These are phyloP conservation scores for Actinostola sp. DNA, from an alignment of 92 coral and sea anemone species.

Conservation along the genomic window DNA sequence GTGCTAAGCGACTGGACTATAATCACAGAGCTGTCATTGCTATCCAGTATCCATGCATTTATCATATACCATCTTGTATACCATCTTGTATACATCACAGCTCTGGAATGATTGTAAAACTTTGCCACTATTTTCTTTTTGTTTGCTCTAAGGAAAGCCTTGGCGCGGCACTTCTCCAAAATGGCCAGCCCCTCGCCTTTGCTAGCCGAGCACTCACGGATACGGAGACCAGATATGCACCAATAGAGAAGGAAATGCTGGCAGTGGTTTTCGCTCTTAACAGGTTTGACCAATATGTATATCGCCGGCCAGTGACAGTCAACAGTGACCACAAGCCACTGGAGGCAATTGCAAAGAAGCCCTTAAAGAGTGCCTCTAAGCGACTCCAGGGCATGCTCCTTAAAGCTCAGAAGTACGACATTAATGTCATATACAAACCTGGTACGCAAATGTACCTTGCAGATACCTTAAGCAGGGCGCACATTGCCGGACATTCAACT, in stretches of 20 bases:
- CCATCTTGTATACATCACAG: no score
- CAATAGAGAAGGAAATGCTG: constrained; percentile 18
- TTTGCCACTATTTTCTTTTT: no score
- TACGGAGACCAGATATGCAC: constrained; percentile 1
- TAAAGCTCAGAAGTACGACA: constrained; percentile 37
- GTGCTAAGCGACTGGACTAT: no score
- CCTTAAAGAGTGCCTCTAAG: neutral
- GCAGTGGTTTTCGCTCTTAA: constrained; percentile 10
- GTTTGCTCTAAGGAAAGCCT: no score
- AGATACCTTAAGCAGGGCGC: constrained; percentile 12
- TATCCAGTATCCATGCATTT: no score
- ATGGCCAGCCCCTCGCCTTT: constrained; percentile 9
- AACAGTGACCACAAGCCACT: constrained; percentile 22
- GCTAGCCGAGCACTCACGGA: constrained; percentile 24
- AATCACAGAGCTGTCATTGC: no score
- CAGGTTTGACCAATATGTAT: constrained; percentile 3
- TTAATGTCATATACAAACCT: constrained; percentile 33
- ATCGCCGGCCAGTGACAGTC: constrained; percentile 3
- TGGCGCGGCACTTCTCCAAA: constrained; percentile 19
- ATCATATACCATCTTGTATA: no score
- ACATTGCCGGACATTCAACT: neutral
- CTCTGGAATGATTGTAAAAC: no score
- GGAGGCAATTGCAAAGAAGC: neutral
- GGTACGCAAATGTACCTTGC: no score
- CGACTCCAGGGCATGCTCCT: constrained; percentile 60